Evolutionary conservation across 2,888 invertebrate genomes (phyloP), one percentile per base, ranked within the genome.

Genomic region (Crioceris asparagi): DNA sequence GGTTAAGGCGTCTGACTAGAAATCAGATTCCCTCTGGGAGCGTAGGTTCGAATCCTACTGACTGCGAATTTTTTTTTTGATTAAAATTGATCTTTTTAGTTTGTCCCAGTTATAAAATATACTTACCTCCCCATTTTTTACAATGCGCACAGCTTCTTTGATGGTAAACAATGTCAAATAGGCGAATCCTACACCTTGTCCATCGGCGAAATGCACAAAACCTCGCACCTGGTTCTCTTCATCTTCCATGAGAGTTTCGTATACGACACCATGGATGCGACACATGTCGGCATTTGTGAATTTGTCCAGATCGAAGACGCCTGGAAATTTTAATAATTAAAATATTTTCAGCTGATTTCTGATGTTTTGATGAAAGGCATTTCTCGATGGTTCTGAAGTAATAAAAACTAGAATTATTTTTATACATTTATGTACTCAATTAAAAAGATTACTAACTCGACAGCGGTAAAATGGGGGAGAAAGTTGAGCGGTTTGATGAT

Each of bases 21-120:
- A 82, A 81, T 81, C 81, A 80, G 80, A 81, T 82, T 82, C 81
- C 81, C 81, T 82, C 79, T 82, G 80, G 81, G 81, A 81, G 82
- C 82, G 81, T 80, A 82, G 82, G 82, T 83, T 83, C 82, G 81
- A 82, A 79, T 82, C 81, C 81, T 82, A 79, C 81, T 79, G n/a
- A n/a, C n/a, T n/a, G n/a, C n/a, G n/a, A n/a, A n/a, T n/a, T n/a
- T n/a, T n/a, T n/a, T n/a, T n/a, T n/a, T n/a, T n/a, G n/a, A n/a
- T n/a, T n/a, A n/a, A n/a, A n/a, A n/a, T n/a, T n/a, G n/a, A n/a
- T n/a, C n/a, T n/a, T n/a, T n/a, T n/a, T n/a, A n/a, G n/a, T n/a
- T n/a, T n/a, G n/a, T n/a, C n/a, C n/a, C n/a, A 27, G 19, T 21
- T 10, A 10, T 16, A 11, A 34, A n/a, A 12, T 27, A 17, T 32